Percentiles rank a stretch among this genome's conserved stretches.
phyloP scores from a whole-genome alignment of 2,113 vertebrate genomes.

The Panthera leo region DNA sequence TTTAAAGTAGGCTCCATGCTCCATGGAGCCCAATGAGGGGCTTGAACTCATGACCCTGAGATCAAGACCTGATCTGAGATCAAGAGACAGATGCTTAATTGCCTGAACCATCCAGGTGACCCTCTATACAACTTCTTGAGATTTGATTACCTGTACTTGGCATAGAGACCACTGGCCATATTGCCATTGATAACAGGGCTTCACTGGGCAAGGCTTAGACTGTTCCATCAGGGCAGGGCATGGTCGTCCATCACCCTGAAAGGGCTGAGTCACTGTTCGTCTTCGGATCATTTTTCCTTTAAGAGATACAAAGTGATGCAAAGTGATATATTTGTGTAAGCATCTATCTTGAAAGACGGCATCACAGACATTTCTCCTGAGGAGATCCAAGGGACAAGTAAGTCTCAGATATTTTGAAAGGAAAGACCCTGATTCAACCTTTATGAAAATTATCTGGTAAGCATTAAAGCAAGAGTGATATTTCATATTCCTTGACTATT shows the following conservation, averaged over 20 bases:
- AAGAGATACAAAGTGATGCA: conserved; percentile 58
- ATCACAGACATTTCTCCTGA: neutral
- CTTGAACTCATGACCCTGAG: no score
- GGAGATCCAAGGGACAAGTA: neutral
- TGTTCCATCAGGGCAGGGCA: conserved; percentile 94
- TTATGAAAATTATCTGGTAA: neutral
- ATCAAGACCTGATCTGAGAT: no score
- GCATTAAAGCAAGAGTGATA: neutral
- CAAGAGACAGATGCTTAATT: no score
- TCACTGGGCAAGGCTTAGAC: conserved; percentile 96
- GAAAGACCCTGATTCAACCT: neutral
- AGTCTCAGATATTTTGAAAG: neutral
- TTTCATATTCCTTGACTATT: neutral
- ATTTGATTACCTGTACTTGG: conserved; percentile 91
- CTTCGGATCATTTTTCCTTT: conserved; percentile 95
- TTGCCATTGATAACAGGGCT: conserved; percentile 96
- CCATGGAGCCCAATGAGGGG: no score
- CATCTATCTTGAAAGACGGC: neutral
- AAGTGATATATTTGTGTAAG: neutral
- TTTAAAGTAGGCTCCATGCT: no score
- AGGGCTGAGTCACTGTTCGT: conserved; percentile 91
- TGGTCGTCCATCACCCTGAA: conserved; percentile 96
- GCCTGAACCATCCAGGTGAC: no score
- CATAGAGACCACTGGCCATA: conserved; percentile 96
- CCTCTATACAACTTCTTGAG: neutral